Evolutionary conservation across 2,888 invertebrate genomes (phyloP), one percentile per base, ranked within the genome.

Genomic region (Oasisia sp.): DNA sequence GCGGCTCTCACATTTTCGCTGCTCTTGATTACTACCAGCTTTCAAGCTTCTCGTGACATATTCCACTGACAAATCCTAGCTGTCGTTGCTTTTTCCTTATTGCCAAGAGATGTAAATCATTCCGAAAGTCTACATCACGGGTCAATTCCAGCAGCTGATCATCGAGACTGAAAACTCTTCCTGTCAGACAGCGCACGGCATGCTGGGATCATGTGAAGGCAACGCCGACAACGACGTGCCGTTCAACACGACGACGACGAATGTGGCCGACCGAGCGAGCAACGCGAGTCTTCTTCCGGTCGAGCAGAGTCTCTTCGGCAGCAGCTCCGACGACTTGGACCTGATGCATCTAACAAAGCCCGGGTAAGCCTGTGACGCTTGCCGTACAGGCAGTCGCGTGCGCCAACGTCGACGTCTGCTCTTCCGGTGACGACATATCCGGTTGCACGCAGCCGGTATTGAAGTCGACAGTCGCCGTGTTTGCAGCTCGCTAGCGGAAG

Each of bases 301-400:
- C 44, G 89, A 32, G 32, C 32, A 14, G 32, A 91, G 91, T 44
- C n/a, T 91, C 19, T 91, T 91, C 91, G 0, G 58, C 1, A 74
- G 74, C 74, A 74, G 74, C 74, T 74, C 91, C 1, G 92, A 93
- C 32, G 89, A 92, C 19, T 92, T 92, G 0, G 91, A 91, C 45
- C 92, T 92, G 90, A 90, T 91, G n/a, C 91, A 27, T 2, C 50
- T 92, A 44, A 93, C 32, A 32, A 32, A 93, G 12, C 92, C 94
- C 11, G 94, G 94, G n/a, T 95, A 94, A 93, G 93, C 94, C 92
- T 95, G 32, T n/a, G 74, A 14, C 74, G 7, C 74, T 74, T 74
- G 74, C 74, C 0, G 74, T 74, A 5, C 74, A 74, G 27, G 74
- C 74, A 27, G 27, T 74, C 74, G 27, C 19, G 7, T 74, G 74